Conservation (phyloP, 2,888 invertebrate species). For the Leptopilina syphax region DNA sequence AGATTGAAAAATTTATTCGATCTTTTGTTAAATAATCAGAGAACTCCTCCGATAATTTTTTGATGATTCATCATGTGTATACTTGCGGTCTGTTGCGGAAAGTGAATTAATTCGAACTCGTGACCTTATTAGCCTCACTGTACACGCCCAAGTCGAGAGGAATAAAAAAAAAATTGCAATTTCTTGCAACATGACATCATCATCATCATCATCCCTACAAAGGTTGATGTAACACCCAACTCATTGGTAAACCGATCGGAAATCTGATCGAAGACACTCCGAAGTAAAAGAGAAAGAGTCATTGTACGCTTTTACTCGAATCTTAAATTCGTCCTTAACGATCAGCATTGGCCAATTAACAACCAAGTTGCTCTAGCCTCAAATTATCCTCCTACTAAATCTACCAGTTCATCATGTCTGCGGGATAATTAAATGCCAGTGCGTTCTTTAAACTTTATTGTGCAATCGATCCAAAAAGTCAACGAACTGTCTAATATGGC, state of each 20-base stretch:
- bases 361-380: conserved; percentile 26
- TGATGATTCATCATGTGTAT: not conserved
- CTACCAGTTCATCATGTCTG: conserved; percentile 30
- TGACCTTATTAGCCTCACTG: conserved; percentile 27
- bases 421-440: conserved; percentile 38
- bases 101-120: conserved; percentile 8
- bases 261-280: conserved; percentile 8
- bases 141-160: conserved; percentile 7
- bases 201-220: not conserved
- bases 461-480: conserved; percentile 31
- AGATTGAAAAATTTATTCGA: no score
- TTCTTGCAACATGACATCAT: conserved; percentile 27
- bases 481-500: conserved; percentile 29
- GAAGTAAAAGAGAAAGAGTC: not conserved
- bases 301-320: conserved; percentile 32
- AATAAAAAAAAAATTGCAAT: conserved; percentile 13
- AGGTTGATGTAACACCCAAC: conserved; percentile 15
- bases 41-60: not conserved
- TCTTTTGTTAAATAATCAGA: no score
- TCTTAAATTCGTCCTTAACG: conserved; percentile 33
- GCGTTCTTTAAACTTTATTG: conserved; percentile 18
- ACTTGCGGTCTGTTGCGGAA: not conserved
- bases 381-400: conserved; percentile 37
- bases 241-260: conserved; percentile 31
- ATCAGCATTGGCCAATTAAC: conserved; percentile 33